phyloP scores from a whole-genome alignment of 2,113 vertebrate species.

The Gnathonemus echidnorhynchus region DNA sequence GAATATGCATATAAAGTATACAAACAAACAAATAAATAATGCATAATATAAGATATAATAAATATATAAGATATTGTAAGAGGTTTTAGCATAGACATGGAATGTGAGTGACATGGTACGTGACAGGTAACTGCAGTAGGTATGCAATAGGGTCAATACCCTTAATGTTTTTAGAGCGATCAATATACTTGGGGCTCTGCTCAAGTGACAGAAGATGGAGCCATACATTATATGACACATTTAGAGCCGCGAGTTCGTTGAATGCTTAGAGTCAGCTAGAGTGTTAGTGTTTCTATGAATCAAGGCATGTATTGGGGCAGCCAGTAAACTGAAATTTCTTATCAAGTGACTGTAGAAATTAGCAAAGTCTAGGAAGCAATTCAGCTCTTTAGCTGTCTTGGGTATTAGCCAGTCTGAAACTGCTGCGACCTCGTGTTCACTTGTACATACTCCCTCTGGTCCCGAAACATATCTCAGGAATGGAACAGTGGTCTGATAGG shows the following conservation, averaged over 20 bases:
- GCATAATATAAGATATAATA: not conserved
- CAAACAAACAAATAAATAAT: not conserved
- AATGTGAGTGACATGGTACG: not conserved
- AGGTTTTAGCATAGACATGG: not conserved
- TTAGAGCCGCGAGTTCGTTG: not conserved
- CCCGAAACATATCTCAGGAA: not conserved
- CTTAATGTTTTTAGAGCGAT: not conserved
- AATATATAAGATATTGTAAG: not conserved
- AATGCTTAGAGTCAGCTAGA: not conserved
- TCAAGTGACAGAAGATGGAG: not conserved
- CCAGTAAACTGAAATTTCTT: not conserved
- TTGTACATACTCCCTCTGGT: not conserved
- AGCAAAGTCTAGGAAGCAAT: not conserved
- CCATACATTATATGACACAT: not conserved
- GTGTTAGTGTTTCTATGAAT: not conserved
- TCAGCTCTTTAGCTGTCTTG: not conserved
- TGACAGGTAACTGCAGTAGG: not conserved
- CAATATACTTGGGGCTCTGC: not conserved
- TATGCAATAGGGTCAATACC: not conserved
- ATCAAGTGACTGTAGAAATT: not conserved
- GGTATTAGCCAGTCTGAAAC: not conserved
- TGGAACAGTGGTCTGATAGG: not conserved
- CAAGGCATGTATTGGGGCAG: not conserved
- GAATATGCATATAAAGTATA: not conserved
- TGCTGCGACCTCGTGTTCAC: not conserved